A percentile compares a stretch with the other conserved stretches of the same genome.
These are phyloP conservation scores for Teinopalpus imperialis DNA, from an alignment of 2,888 invertebrate species.

Conservation along the genomic window DNA sequence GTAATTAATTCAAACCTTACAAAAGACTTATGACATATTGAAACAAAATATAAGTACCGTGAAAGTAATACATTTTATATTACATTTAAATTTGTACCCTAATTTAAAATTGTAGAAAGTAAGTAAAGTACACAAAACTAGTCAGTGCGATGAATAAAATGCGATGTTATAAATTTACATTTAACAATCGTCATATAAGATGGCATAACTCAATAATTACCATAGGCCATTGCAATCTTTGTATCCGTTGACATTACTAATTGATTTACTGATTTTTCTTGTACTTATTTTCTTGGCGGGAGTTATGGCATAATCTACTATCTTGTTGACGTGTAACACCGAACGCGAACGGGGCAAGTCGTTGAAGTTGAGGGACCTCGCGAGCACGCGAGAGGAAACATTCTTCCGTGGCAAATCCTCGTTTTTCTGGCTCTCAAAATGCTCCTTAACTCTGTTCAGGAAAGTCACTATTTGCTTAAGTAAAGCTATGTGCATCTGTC, in stretches of 20 bases:
- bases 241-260: conserved; percentile 67
- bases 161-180: no score
- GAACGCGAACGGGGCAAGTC: conserved; percentile 70
- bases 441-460: conserved; percentile 85
- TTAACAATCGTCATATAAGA: no score
- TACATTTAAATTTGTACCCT: no score
- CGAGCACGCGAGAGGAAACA: conserved; percentile 36
- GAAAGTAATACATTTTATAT: no score
- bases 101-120: no score
- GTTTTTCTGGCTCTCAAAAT: conserved; percentile 73
- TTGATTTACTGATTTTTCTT: conserved; percentile 72
- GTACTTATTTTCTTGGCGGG: conserved; percentile 58
- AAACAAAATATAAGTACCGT: no score
- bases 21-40: no score
- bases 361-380: conserved; percentile 47
- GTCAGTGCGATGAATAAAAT: no score
- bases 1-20: no score
- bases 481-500: conserved; percentile 88
- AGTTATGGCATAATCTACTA: conserved; percentile 50
- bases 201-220: conserved; percentile 49
- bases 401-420: conserved; percentile 44
- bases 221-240: conserved; percentile 57
- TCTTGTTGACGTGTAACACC: conserved; percentile 66
- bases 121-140: no score
- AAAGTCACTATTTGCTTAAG: conserved; percentile 87